These are phyloP conservation scores for Diabrotica virgifera DNA, from an alignment of 1,140 invertebrate genomes.

Conservation along the genomic window DNA sequence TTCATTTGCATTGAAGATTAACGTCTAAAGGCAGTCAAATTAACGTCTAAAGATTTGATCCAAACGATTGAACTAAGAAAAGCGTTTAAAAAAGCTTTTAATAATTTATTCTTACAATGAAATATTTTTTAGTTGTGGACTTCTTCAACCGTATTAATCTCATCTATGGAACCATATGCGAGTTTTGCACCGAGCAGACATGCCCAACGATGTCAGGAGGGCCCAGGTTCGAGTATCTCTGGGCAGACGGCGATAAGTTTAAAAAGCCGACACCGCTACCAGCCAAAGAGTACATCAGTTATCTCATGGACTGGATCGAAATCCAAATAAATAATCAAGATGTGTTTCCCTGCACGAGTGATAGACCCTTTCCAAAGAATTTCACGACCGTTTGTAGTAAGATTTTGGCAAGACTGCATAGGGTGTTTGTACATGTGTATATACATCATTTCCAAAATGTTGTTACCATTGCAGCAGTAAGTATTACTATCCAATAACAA, in stretches of 20 bases:
- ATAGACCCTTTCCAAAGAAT: conserved; percentile 86
- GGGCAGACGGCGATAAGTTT: conserved; percentile 81
- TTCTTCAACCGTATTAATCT: conserved; percentile 96
- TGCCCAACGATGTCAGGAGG: conserved; percentile 94
- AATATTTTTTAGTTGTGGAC: conserved; percentile 74
- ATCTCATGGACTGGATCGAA: conserved; percentile 95
- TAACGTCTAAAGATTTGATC: no score
- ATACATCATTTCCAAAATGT: conserved; percentile 95
- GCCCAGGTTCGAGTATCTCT: conserved; percentile 85
- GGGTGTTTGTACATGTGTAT: conserved; percentile 96
- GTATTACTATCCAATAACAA: conserved; percentile 37
- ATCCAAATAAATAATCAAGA: conserved; percentile 88
- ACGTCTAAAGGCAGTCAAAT: no score
- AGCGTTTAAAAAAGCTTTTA: no score
- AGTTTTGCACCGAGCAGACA: conserved; percentile 79
- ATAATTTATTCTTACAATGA: neutral
- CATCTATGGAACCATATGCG: conserved; percentile 87
- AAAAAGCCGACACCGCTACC: conserved; percentile 88
- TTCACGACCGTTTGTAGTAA: conserved; percentile 80
- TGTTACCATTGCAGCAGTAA: conserved; percentile 83
- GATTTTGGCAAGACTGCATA: conserved; percentile 85
- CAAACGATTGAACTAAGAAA: no score
- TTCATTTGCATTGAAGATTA: no score
- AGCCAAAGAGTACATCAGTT: conserved; percentile 81
- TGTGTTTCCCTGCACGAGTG: conserved; percentile 55